Evolutionary conservation across 2,797 vertebrate genomes (phyloP).

Genomic region (Danionella dracula): DNA sequence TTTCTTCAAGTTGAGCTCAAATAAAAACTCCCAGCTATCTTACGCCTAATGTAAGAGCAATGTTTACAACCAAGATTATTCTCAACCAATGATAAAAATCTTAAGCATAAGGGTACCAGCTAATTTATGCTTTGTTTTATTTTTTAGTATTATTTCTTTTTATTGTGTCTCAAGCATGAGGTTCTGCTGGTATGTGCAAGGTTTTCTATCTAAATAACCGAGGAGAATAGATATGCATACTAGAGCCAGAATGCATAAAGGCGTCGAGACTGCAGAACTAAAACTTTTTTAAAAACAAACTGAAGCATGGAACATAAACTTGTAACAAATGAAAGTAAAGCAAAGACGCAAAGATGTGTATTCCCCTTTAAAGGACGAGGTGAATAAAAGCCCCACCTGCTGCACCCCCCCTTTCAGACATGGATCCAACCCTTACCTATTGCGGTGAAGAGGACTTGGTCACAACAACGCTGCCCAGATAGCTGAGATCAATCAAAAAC

Average conservation of each 20-base stretch:
- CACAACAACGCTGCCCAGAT: slow-evolving; percentile 94
- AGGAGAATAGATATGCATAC: slow-evolving; percentile 62
- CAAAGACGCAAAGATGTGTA: slow-evolving; percentile 73
- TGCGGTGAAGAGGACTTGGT: slow-evolving; percentile 91
- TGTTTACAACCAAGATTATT: background rate
- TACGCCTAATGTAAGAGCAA: background rate
- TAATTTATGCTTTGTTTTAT: background rate
- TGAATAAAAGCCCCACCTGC: slow-evolving; percentile 92
- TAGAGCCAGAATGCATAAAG: slow-evolving; percentile 63
- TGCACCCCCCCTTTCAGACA: slow-evolving; percentile 80
- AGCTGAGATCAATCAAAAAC: slow-evolving; percentile 96
- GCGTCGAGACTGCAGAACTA: slow-evolving; percentile 69
- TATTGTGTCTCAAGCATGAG: slow-evolving; percentile 62
- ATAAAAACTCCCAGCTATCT: background rate
- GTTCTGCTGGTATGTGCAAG: slow-evolving; percentile 53
- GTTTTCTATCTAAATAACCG: slow-evolving; percentile 44
- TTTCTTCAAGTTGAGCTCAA: background rate
- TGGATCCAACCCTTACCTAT: slow-evolving; percentile 92
- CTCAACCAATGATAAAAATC: background rate
- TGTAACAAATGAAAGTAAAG: slow-evolving; percentile 65
- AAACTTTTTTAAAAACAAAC: slow-evolving; percentile 61
- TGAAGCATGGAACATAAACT: slow-evolving; percentile 53
- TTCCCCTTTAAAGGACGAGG: slow-evolving; percentile 98
- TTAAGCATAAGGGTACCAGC: background rate
- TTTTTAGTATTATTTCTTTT: too few relatives aligned